Percentiles rank a stretch among this genome's conserved stretches.
phyloP scores from a whole-genome alignment of 2,797 vertebrate genomes.

The Silurus aristotelis region DNA sequence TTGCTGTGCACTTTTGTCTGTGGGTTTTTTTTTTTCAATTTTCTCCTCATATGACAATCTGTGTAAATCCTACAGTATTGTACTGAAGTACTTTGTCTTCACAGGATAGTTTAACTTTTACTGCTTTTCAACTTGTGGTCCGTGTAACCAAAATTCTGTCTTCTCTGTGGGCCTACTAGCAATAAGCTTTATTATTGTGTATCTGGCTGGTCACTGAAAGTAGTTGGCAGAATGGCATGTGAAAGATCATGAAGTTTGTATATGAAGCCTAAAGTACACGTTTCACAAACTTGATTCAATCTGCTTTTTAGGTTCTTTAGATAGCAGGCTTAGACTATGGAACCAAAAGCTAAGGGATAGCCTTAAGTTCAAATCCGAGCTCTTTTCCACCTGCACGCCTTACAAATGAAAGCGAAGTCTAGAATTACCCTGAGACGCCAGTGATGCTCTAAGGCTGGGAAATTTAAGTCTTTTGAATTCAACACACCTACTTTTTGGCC shows the following conservation, averaged over 20 bases:
- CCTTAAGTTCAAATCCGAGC: constrained; percentile 45
- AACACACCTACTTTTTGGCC: background rate
- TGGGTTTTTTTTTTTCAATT: background rate
- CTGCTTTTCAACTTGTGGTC: constrained; percentile 7
- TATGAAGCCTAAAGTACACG: background rate
- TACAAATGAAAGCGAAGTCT: constrained; percentile 28
- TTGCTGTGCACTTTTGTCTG: constrained; percentile 19
- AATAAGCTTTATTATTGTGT: constrained; percentile 43
- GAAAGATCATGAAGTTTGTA: constrained; percentile 14
- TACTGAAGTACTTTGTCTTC: background rate
- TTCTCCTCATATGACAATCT: constrained; percentile 15
- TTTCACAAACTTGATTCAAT: constrained; percentile 14
- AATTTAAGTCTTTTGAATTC: constrained; percentile 14
- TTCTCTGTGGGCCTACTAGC: constrained; percentile 37
- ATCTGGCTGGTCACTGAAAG: background rate
- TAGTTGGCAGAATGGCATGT: constrained; percentile 7
- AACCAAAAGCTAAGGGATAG: constrained; percentile 33
- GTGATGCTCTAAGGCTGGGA: background rate
- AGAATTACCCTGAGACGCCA: background rate
- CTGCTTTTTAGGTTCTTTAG: constrained; percentile 18
- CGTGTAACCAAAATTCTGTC: constrained; percentile 15
- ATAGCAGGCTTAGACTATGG: constrained; percentile 18
- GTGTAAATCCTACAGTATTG: background rate
- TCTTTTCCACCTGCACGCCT: constrained; percentile 47
- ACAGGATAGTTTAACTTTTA: background rate